Evolutionary conservation across 2,797 vertebrate species (phyloP), one percentile per base, ranked within the genome.

Genomic region (Melanotaenia parkinsoni): DNA sequence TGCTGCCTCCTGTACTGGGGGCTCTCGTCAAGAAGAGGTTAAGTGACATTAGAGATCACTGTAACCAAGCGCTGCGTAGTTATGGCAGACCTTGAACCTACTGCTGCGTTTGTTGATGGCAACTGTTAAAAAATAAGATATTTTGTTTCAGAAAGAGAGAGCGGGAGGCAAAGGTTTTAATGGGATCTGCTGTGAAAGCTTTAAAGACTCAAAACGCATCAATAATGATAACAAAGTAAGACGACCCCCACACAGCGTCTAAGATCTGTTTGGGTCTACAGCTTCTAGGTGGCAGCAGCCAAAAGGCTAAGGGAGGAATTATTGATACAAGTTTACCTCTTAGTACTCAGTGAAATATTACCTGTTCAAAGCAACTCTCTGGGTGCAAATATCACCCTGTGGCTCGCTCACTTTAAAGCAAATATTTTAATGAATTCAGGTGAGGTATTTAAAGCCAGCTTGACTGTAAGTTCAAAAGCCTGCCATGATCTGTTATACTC

Each of bases 401-500:
- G 86, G 84, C 67, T 77, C 1, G 56, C 40, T 58, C 58, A 18
- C 81, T 83, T 77, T 68, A 37, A 74, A 80, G 76, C 73, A 81
- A 74, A 86, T 70, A 84, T 83, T 80, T 38, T 82, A 83, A 90
- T 81, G 80, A 76, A 87, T 88, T 89, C 86, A 84, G 80, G 83
- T 90, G 83, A 88, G 78, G 78, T 80, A 59, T 80, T 90, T 63
- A 57, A 88, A 88, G 86, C 51, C 70, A 85, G 79, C 74, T 37
- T 80, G 86, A 77, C 84, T 84, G 76, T 87, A 80, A 85, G 88
- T 86, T 89, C 72, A 84, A 81, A 70, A 79, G 80, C 77, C 71
- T 88, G 83, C 84, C 80, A 84, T 77, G 76, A 70, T 80, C 65
- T 73, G 77, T 89, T 82, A 77, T 57, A 60, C 76, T 57, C 65